phyloP scores from a whole-genome alignment of 2,113 vertebrate genomes.

The Albula goreensis region DNA sequence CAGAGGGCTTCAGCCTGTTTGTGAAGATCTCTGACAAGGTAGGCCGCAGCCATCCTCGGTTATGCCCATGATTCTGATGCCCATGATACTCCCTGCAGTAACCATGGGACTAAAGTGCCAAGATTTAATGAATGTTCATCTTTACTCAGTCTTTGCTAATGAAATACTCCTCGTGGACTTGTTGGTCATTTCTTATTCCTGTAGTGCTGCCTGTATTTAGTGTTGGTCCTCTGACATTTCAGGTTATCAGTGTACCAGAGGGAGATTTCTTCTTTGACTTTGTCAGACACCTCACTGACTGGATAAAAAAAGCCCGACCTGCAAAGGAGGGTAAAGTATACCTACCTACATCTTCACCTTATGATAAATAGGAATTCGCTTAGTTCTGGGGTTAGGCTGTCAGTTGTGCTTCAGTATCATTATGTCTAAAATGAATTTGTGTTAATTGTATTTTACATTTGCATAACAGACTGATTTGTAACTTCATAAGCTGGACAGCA shows the following conservation, averaged over 20 bases:
- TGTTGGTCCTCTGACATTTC: constrained; percentile 13
- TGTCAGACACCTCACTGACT: constrained; percentile 92
- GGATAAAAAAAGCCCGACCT: constrained; percentile 95
- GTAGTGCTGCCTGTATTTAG: not conserved
- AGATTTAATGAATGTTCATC: not conserved
- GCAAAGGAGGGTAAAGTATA: constrained; percentile 85
- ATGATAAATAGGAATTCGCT: too few species aligned
- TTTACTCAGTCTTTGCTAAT: too few species aligned
- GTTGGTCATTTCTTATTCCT: not conserved
- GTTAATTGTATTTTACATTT: too few species aligned
- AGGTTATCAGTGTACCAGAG: constrained; percentile 97
- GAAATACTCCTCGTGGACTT: not conserved
- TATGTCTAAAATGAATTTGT: too few species aligned
- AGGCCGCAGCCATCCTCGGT: not conserved
- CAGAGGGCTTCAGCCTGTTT: constrained; percentile 95
- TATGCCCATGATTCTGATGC: too few species aligned
- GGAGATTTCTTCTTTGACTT: constrained; percentile 99
- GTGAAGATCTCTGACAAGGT: constrained; percentile 99
- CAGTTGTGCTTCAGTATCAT: too few species aligned
- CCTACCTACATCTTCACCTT: too few species aligned
- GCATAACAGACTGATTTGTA: too few species aligned
- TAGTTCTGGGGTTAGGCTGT: too few species aligned
- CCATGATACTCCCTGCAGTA: not conserved
- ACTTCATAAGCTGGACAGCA: too few species aligned
- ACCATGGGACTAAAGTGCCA: not conserved